Percentiles rank a stretch among this genome's conserved stretches.
Evolutionary conservation across 2,113 vertebrate species (phyloP).

Genomic region (Chelonoidis abingdonii): DNA sequence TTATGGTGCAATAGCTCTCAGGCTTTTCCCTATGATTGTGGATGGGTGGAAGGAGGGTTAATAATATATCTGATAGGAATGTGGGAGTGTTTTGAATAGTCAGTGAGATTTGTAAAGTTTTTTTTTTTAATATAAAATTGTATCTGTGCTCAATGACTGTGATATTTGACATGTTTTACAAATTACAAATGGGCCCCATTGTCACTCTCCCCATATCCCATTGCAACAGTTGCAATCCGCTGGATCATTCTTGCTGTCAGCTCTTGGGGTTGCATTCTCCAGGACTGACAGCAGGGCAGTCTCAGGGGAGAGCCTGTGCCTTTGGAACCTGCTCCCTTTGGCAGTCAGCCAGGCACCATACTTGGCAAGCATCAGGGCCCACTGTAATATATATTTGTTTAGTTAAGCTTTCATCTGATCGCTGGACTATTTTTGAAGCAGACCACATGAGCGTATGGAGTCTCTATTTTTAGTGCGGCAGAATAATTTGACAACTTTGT

Average conservation of each 20-base stretch:
- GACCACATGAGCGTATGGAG: background rate
- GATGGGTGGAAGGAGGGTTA: background rate
- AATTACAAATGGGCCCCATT: background rate
- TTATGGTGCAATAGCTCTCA: background rate
- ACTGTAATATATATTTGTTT: background rate
- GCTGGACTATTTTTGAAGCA: slow-evolving; percentile 21
- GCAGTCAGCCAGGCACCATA: fast-evolving
- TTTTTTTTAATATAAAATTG: background rate
- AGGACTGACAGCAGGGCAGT: background rate
- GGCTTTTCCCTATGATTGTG: background rate
- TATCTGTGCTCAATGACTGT: background rate
- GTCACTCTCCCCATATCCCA: fast-evolving
- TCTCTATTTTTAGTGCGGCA: slow-evolving; percentile 61
- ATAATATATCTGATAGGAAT: background rate
- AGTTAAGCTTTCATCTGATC: background rate
- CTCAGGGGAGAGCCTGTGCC: background rate
- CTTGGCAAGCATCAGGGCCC: background rate
- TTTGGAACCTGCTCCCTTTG: background rate
- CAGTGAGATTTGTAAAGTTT: background rate
- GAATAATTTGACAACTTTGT: background rate
- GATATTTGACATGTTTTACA: background rate
- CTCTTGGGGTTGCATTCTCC: fast-evolving
- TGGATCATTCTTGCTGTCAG: background rate
- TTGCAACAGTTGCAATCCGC: background rate
- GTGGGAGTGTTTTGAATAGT: background rate